Conservation (phyloP, 2,888 invertebrate genomes). For the Athalia cordata region DNA sequence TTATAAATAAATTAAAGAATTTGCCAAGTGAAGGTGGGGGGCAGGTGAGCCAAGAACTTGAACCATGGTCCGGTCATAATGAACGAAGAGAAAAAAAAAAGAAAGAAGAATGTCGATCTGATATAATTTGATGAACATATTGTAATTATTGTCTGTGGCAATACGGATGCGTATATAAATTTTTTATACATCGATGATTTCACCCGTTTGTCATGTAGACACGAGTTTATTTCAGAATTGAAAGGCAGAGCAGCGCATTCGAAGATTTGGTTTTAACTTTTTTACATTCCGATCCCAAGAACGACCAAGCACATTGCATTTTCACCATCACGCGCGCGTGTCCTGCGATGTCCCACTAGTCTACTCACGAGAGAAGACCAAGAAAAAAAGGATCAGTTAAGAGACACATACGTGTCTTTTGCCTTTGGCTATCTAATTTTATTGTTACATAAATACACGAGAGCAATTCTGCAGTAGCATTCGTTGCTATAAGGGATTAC, state of each 20-base stretch:
- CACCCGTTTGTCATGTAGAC: too few species aligned
- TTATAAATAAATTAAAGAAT: background rate
- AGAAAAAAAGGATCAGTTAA: background rate
- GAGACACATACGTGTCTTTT: background rate
- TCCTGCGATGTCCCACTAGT: constrained; percentile 34
- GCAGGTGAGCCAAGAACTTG: too few species aligned
- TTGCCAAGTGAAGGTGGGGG: too few species aligned
- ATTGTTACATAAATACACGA: constrained; percentile 64
- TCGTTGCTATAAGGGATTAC: constrained; percentile 4
- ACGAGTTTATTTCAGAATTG: too few species aligned
- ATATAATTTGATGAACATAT: too few species aligned
- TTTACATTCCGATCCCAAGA: constrained; percentile 3
- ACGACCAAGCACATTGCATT: background rate
- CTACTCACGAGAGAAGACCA: constrained; percentile 11
- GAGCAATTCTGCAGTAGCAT: background rate
- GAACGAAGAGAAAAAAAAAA: too few species aligned
- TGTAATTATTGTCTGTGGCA: too few species aligned
- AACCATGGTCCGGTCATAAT: too few species aligned
- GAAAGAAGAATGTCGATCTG: too few species aligned
- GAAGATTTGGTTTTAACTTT: background rate
- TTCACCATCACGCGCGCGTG: background rate
- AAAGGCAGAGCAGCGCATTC: too few species aligned
- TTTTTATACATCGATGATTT: too few species aligned
- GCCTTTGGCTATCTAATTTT: constrained; percentile 64
- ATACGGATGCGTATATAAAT: too few species aligned